Evolutionary conservation across 2,797 vertebrate genomes (phyloP).

Genomic region (Myripristis jacobus): DNA sequence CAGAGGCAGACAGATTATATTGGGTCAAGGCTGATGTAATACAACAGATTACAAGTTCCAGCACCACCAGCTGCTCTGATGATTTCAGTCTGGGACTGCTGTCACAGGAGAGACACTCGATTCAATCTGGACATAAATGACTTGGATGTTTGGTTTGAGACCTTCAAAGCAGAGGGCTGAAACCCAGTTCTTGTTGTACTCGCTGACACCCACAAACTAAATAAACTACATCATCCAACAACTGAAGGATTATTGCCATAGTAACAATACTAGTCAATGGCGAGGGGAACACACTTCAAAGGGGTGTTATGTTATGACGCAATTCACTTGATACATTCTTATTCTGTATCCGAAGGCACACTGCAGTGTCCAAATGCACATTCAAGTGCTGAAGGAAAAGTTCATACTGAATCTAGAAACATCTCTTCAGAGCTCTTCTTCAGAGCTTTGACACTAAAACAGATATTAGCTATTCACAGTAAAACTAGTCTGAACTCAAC

Average conservation of each 20-base stretch:
- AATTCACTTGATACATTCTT: constrained; percentile 7
- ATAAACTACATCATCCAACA: not conserved
- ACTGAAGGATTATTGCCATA: constrained; percentile 2
- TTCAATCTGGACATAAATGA: constrained; percentile 31
- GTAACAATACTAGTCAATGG: constrained; percentile 29
- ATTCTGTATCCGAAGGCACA: not conserved
- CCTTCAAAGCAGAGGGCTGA: constrained; percentile 17
- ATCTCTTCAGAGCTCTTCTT: not conserved
- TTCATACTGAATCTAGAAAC: not conserved
- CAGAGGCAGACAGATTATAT: constrained; percentile 13
- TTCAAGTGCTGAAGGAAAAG: not conserved
- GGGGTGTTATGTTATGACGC: not conserved
- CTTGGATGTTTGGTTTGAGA: constrained; percentile 15
- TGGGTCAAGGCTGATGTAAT: constrained; percentile 62
- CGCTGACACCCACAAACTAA: not conserved
- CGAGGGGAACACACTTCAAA: constrained; percentile 6
- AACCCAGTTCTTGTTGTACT: constrained; percentile 24
- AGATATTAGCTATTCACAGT: constrained; percentile 41
- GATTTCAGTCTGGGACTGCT: constrained; percentile 39
- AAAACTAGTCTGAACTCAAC: constrained; percentile 17
- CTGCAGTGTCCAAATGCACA: not conserved
- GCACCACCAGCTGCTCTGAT: constrained; percentile 53
- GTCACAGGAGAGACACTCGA: constrained; percentile 30
- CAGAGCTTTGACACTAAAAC: not conserved
- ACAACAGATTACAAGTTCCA: constrained; percentile 65